phyloP scores from a whole-genome alignment of 2,113 vertebrate genomes.

The Aspiorhynchus laticeps region DNA sequence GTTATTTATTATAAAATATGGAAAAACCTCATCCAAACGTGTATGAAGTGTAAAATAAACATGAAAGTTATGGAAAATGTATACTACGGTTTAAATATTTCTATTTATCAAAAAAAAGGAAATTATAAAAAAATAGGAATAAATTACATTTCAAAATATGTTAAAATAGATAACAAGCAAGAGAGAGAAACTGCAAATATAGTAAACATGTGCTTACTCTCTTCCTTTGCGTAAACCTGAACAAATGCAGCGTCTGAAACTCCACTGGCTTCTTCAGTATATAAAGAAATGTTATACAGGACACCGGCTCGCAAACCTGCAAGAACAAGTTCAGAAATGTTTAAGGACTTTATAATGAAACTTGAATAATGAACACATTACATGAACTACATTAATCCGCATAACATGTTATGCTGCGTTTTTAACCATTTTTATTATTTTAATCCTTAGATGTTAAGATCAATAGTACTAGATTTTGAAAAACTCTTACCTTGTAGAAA shows the following conservation, averaged over 20 bases:
- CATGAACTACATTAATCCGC: neutral
- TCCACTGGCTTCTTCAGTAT: conserved; percentile 67
- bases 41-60: neutral
- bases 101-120: no score
- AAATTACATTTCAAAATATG: neutral
- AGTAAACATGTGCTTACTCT: conserved; percentile 61
- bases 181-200: neutral
- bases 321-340: neutral
- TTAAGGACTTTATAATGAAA: neutral
- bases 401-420: neutral
- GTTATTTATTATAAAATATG: neutral
- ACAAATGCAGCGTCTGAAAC: conserved; percentile 65
- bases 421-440: neutral
- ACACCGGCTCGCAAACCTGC: conserved; percentile 68
- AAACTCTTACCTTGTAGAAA: conserved; percentile 66
- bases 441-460: neutral
- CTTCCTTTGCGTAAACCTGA: conserved; percentile 67
- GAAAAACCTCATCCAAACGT: neutral
- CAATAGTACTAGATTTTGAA: neutral
- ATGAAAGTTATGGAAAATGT: neutral
- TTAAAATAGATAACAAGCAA: neutral
- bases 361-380: neutral
- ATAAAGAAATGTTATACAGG: conserved; percentile 72
- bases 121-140: no score
- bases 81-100: neutral